Percentiles rank a stretch among this genome's conserved stretches.
phyloP scores from a whole-genome alignment of 2,797 vertebrate genomes.

The Pampus argenteus region DNA sequence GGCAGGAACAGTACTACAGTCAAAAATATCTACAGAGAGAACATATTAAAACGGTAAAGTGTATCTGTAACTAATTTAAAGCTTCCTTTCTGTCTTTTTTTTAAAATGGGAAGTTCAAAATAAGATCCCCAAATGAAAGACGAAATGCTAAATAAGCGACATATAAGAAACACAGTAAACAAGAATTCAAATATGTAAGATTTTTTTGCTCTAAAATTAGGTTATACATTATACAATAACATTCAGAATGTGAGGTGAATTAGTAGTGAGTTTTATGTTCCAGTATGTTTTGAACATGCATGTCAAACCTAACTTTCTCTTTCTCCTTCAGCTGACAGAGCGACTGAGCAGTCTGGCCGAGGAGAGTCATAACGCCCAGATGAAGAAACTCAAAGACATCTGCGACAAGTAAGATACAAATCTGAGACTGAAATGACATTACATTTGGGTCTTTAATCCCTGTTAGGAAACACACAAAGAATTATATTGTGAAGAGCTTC shows the following conservation, averaged over 20 bases:
- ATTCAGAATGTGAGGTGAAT: background rate
- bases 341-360: conserved; percentile 92
- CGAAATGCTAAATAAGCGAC: background rate
- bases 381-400: conserved; percentile 97
- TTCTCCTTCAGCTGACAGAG: conserved; percentile 89
- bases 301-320: conserved; percentile 1
- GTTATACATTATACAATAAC: too few relatives aligned
- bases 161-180: background rate
- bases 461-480: background rate
- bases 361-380: conserved; percentile 92
- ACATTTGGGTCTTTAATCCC: background rate
- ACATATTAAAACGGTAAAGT: conserved; percentile 93
- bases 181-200: background rate
- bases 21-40: conserved; percentile 98
- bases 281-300: background rate
- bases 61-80: background rate
- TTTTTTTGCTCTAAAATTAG: background rate
- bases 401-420: conserved; percentile 92
- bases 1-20: conserved; percentile 98
- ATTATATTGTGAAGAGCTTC: background rate
- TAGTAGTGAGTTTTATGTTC: background rate
- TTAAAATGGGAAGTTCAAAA: too few relatives aligned
- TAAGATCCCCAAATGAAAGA: background rate
- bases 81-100: background rate
- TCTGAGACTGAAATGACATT: background rate